Base-by-base conservation (phyloP, 2,797 vertebrate genomes). In the Rhyacichthys aspro region DNA sequence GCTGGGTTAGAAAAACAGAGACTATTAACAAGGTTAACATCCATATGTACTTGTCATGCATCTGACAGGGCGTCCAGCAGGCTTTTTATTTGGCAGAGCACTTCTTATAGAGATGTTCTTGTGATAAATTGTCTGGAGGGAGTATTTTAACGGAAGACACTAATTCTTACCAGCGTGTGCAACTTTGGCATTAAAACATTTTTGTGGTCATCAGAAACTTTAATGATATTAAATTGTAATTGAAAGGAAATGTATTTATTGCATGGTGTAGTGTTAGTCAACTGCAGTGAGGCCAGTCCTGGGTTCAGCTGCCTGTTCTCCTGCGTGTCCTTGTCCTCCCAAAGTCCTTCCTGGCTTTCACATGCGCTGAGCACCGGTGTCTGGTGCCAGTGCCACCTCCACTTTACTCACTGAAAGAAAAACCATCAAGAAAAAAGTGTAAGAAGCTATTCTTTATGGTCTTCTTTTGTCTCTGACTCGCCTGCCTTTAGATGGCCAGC, bases 31-130 rank as follows among this genome's bases (percentile, higher is more conserved):
- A 46, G 52, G 69, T 73, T 64, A 56, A 69, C 65, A 69, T 68
- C 43, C 55, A 63, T 16, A 17, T 55, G 38, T 46, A 44, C 65
- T 49, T 36, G 63, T 69, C 80, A 74, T 82, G 85, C 82, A 74
- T 67, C 23, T 41, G 72, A 54, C 55, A 55, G 64, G 56, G 57
- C 58, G 47, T 62, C 69, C 70, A 75, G 76, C 80, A 78, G 45
- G 59, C 43, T 8, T 23, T 82, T 46, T 43, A 52, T 82, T 79
- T 70, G 84, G 70, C 67, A 80, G 70, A 85, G 78, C 66, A 67
- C 75, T 76, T 84, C 62, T 82, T 76, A 63, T 53, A 56, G 68
- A 66, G 71, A 72, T 72, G 71, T 67, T 79, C 59, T 71, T 50
- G 55, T 74, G 8, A 67, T 50, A 50, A 59, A 28, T 5, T 2